These are phyloP conservation scores for Eumaeus atala DNA, from an alignment of 1,140 invertebrate genomes.

Conservation along the genomic window DNA sequence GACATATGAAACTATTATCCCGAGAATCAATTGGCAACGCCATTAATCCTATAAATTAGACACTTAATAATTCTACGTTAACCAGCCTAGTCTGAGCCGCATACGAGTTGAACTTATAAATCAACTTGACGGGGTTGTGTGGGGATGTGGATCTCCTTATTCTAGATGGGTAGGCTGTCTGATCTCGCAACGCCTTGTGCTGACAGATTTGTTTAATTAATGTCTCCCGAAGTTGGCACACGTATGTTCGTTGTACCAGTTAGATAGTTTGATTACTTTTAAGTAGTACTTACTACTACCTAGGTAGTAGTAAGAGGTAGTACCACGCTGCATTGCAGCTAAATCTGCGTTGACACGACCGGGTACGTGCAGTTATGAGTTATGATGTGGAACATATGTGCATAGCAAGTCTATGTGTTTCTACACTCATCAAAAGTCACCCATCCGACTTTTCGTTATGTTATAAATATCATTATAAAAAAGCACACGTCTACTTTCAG, in stretches of 20 bases:
- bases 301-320: background rate
- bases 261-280: conserved; percentile 8
- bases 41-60: background rate
- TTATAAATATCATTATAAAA: too few species aligned
- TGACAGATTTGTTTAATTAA: conserved; percentile 9
- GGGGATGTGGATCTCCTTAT: too few species aligned
- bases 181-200: background rate
- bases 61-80: conserved; percentile 1
- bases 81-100: background rate
- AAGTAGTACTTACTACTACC: conserved; percentile 2
- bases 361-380: too few species aligned
- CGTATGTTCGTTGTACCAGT: background rate
- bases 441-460: too few species aligned
- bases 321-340: background rate
- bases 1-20: too few species aligned
- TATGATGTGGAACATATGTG: too few species aligned
- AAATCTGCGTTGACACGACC: background rate
- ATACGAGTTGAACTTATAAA: too few species aligned
- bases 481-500: too few species aligned
- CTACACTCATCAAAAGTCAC: too few species aligned
- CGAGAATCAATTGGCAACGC: too few species aligned
- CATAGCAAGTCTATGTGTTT: too few species aligned
- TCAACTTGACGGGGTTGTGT: too few species aligned
- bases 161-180: background rate
- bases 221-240: background rate